Base-by-base conservation (phyloP, 2,888 invertebrate genomes). In the Caenorhabditis angaria region DNA sequence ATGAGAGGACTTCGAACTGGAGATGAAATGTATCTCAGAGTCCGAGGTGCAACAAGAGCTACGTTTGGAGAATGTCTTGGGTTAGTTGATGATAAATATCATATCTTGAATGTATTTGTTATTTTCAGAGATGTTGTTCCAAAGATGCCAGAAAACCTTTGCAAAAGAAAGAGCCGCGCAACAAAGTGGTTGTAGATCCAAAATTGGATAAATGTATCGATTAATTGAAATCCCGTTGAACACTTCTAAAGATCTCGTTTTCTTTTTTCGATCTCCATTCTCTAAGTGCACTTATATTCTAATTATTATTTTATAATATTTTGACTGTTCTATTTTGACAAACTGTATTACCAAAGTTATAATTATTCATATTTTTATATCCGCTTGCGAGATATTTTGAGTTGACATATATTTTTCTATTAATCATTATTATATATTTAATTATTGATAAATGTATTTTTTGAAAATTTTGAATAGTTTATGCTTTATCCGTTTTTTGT, bases 1-100 rank as follows among this genome's bases (percentile, higher is more conserved):
- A 10, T 67, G 1, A n/a, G 67, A 5, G 51, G 56, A 0, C 41
- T 67, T 0, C 32, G 51, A 1, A 12, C n/a, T 24, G 24, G 48
- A 2, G 72, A 72, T 29, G 24, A 28, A 14, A 1, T 67, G 0
- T n/a, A 32, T 1, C 53, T 71, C 32, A 56, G 66, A 48, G 60
- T 63, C 4, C 20, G 10, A 6, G 27, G 27, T 8, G 10, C 27
- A 54, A 2, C 20, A 54, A 25, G 28, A 27, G 27, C 24, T 10
- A 28, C 10, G 6, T 24, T 24, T 8, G 27, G 5, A 27, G 14
- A 28, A 8, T 54, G 54, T 29, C 18, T 54, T 28, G 27, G 27
- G 54, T 54, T 3, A 18, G 54, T 54, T n/a, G n/a, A 50, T 6
- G 4, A 28, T 24, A n/a, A 2, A 4, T 27, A 27, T 3, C 4